Evolutionary conservation across 2,888 invertebrate species (phyloP), one percentile per base, ranked within the genome.

Genomic region (Cephus rjabovi): DNA sequence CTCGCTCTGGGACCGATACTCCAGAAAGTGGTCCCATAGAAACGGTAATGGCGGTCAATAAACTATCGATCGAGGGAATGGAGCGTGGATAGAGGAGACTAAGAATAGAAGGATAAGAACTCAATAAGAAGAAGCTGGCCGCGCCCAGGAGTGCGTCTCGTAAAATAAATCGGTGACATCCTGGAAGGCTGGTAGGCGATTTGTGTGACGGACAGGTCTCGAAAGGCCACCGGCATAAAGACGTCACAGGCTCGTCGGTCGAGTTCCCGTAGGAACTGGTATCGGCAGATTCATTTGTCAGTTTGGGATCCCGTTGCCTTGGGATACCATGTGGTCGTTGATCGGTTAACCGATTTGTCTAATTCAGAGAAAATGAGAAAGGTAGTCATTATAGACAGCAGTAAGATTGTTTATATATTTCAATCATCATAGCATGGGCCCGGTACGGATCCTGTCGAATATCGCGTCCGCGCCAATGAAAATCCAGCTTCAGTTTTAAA

Each of bases 111-210:
- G 71, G 12, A 37, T 37, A 35, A 74, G 74, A 35, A 74, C 74
- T 74, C 74, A 35, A 74, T 74, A 74, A 74, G 74, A 76, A 40
- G 74, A 76, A 40, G 74, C 56, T 56, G 73, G 85, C 85, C 85
- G 84, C 85, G 83, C 84, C 85, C 84, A 86, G 82, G 75, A 81
- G 77, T 77, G 81, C 82, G 78, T 82, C 87, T 87, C 88, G 87
- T 90, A 87, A 90, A 90, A 90, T 89, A 90, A 90, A 91, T 91
- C 88, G 90, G 89, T 88, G 88, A 89, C 90, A 90, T 89, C 85
- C 85, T 86, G 85, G 86, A 83, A 86, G 88, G 83, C 87, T 88
- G 87, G 88, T 87, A 86, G 86, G 86, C 87, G 86, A 89, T 89
- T 88, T 89, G 86, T 87, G 87, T 88, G 88, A 89, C 86, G 85